phyloP scores from a whole-genome alignment of 2,888 invertebrate species.

The Himalopsyche kuldschensis region DNA sequence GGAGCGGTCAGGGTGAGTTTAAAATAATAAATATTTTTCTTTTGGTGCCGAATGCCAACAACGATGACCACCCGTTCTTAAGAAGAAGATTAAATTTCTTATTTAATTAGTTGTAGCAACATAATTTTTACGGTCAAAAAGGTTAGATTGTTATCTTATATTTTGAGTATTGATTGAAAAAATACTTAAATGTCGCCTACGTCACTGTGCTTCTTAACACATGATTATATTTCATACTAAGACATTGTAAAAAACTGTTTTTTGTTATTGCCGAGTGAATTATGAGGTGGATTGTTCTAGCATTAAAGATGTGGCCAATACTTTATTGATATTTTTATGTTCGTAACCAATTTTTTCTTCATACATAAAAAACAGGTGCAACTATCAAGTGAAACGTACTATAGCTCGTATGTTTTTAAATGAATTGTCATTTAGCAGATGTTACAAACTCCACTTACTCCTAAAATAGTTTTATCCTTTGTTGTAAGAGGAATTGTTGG shows the following conservation, averaged over 20 bases:
- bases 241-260: neutral
- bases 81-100: too few relatives aligned
- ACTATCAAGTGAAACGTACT: neutral
- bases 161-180: too few relatives aligned
- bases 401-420: neutral
- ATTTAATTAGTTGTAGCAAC: too few relatives aligned
- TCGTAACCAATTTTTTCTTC: neutral
- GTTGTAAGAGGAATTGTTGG: too few relatives aligned
- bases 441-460: neutral
- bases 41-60: too few relatives aligned
- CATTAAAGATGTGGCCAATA: neutral
- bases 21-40: too few relatives aligned
- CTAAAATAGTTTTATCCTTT: too few relatives aligned
- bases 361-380: neutral
- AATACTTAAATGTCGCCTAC: too few relatives aligned
- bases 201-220: neutral
- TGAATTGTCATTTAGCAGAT: neutral
- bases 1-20: too few relatives aligned
- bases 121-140: too few relatives aligned
- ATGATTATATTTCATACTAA: neutral
- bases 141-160: too few relatives aligned
- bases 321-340: neutral
- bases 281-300: neutral
- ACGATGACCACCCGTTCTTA: too few relatives aligned
- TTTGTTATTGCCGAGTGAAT: neutral